Conservation (phyloP, 2,797 vertebrate species). For the Aratinga solstitialis region DNA sequence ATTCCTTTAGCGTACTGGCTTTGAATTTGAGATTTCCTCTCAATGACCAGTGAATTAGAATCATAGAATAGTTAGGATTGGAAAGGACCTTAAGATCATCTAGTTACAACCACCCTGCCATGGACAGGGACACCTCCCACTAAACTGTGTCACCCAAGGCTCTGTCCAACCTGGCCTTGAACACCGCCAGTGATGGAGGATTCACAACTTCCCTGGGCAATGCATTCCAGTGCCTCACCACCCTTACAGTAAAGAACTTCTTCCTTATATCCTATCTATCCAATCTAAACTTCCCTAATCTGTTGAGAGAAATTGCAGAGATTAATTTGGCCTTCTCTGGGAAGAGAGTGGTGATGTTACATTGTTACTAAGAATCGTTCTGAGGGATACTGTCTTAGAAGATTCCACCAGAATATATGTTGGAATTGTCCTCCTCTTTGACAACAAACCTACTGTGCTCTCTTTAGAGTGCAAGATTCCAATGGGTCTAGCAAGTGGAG, state of each 20-base stretch:
- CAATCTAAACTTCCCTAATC: too few species aligned
- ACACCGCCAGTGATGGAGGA: too few species aligned
- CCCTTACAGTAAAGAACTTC: too few species aligned
- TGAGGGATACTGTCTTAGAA: neutral
- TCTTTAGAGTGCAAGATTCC: constrained; percentile 85
- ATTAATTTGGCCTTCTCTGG: neutral
- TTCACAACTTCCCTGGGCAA: too few species aligned
- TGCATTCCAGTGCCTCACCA: too few species aligned
- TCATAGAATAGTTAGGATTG: too few species aligned
- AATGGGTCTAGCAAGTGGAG: constrained; percentile 85
- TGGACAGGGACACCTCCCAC: too few species aligned
- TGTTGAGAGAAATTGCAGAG: neutral
- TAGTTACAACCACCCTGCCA: too few species aligned
- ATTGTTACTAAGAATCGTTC: neutral
- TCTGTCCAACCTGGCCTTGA: too few species aligned
- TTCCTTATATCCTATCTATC: too few species aligned
- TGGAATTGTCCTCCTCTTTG: neutral
- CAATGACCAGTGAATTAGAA: neutral
- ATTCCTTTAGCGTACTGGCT: neutral
- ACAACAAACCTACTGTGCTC: neutral
- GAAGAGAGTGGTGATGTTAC: neutral
- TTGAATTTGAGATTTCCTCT: neutral
- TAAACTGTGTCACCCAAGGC: too few species aligned
- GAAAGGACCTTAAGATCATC: too few species aligned
- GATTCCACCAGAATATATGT: neutral